Evolutionary conservation across 1,140 invertebrate genomes (phyloP).

Genomic region (Sinonovacula constricta): DNA sequence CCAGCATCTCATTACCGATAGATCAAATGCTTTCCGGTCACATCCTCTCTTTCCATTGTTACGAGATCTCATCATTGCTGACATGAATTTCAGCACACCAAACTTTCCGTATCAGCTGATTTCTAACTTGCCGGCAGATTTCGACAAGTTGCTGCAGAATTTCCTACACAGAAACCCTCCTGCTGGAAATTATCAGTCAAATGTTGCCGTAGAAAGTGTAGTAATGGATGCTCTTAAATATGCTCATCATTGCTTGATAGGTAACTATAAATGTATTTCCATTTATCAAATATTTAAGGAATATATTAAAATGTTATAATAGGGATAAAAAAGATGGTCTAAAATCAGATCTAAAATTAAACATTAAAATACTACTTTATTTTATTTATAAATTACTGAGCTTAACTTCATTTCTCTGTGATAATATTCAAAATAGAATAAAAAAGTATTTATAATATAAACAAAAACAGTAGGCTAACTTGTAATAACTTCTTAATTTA

Average conservation of each 20-base stretch:
- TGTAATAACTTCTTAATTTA: too few relatives aligned
- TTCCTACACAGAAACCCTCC: conserved; percentile 75
- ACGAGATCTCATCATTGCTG: conserved; percentile 77
- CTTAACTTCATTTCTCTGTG: too few relatives aligned
- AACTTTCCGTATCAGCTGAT: conserved; percentile 76
- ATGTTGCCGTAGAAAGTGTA: conserved; percentile 75
- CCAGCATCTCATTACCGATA: conserved; percentile 75
- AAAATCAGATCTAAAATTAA: too few relatives aligned
- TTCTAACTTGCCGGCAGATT: conserved; percentile 73
- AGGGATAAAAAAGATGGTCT: too few relatives aligned
- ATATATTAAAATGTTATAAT: conserved; percentile 4
- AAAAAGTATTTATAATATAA: too few relatives aligned
- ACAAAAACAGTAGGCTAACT: too few relatives aligned
- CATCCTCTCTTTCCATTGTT: conserved; percentile 77
- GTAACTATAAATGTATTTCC: conserved; percentile 46
- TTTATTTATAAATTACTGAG: too few relatives aligned
- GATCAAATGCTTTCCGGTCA: conserved; percentile 75
- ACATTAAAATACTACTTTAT: too few relatives aligned
- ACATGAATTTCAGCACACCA: conserved; percentile 77
- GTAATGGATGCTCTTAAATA: conserved; percentile 77
- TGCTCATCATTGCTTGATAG: conserved; percentile 76
- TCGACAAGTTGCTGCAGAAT: conserved; percentile 75
- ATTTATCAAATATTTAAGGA: not conserved
- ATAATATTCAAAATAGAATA: too few relatives aligned
- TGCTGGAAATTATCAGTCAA: conserved; percentile 71